Conservation (phyloP, 2,888 invertebrate species). For the Habroteleia sp. region DNA sequence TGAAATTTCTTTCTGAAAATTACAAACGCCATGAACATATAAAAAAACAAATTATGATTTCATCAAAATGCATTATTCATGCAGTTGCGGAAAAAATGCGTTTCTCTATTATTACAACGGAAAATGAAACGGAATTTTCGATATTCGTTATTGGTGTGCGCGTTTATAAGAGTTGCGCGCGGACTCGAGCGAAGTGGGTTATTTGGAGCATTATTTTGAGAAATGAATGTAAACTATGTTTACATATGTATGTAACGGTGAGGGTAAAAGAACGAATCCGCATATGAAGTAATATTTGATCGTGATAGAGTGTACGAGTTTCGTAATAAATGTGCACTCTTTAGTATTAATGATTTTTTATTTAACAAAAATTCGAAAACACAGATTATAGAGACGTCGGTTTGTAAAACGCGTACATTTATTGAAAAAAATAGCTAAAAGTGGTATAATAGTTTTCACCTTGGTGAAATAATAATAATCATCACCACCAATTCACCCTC, state of each 20-base stretch:
- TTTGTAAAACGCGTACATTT: no score
- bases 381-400: no score
- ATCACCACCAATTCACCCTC: no score
- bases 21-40: no score
- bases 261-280: background rate
- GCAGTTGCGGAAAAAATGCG: slow-evolving; percentile 28
- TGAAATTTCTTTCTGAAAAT: no score
- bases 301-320: slow-evolving; percentile 1
- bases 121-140: slow-evolving; percentile 32
- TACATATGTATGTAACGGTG: slow-evolving; percentile 8
- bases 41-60: slow-evolving; percentile 38
- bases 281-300: background rate
- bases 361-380: no score
- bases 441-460: no score
- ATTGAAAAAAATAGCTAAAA: no score
- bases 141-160: slow-evolving; percentile 35
- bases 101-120: slow-evolving; percentile 26
- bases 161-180: slow-evolving; percentile 9
- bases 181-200: slow-evolving; percentile 19
- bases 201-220: slow-evolving; percentile 31
- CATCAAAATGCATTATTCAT: slow-evolving; percentile 41
- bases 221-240: slow-evolving; percentile 33
- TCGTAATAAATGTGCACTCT: slow-evolving; percentile 8
- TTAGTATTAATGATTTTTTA: background rate
- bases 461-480: no score